Conservation (phyloP, 2,113 vertebrate genomes). For the Mixornis gularis region DNA sequence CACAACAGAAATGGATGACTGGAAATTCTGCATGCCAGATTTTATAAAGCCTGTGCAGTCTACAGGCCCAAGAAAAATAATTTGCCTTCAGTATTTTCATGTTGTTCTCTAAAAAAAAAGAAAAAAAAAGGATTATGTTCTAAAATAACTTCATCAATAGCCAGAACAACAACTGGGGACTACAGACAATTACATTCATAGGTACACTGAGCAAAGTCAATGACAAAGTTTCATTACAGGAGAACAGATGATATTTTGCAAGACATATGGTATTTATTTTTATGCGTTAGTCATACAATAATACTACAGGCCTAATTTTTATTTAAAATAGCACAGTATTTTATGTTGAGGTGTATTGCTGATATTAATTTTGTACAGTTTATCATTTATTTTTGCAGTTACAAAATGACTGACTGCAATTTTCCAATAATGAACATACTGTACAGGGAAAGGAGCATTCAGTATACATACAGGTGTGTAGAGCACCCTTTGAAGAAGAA, state of each 20-base stretch:
- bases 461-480: neutral
- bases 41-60: neutral
- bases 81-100: neutral
- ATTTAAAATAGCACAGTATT: neutral
- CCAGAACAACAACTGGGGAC: neutral
- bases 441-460: neutral
- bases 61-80: neutral
- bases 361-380: neutral
- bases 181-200: neutral
- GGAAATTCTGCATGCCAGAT: neutral
- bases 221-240: neutral
- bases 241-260: conserved; percentile 1
- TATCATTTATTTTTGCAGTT: neutral
- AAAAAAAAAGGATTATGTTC: neutral
- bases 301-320: conserved; percentile 21
- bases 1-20: neutral
- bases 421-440: neutral
- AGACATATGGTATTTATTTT: conserved; percentile 35
- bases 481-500: neutral
- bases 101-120: neutral
- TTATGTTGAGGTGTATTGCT: neutral
- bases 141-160: neutral
- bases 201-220: neutral
- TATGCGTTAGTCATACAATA: neutral
- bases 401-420: neutral